Percentiles rank a stretch among this genome's conserved stretches.
phyloP scores from a whole-genome alignment of 2,888 invertebrate genomes.

The Mythimna albipuncta region DNA sequence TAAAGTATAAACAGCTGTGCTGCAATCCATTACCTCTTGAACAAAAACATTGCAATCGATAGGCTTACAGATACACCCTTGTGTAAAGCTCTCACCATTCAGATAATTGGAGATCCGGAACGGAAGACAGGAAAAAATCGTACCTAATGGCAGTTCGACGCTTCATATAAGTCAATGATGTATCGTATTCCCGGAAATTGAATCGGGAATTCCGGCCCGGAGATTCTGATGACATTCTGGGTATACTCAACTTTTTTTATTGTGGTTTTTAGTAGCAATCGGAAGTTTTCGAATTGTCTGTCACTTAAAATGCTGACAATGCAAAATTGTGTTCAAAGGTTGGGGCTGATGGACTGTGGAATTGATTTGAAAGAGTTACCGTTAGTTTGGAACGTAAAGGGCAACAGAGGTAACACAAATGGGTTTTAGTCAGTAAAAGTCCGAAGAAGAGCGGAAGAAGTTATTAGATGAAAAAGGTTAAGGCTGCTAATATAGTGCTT shows the following conservation, averaged over 20 bases:
- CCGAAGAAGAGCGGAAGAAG: no score
- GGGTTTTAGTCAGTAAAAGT: no score
- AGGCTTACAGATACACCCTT: background rate
- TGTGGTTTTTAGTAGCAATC: slow-evolving; percentile 10
- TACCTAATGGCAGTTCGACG: slow-evolving; percentile 18
- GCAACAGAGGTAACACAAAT: fast-evolving
- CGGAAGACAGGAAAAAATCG: slow-evolving; percentile 25
- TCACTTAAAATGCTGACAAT: background rate
- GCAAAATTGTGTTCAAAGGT: background rate
- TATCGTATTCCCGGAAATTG: slow-evolving; percentile 51
- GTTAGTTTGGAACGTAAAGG: no score
- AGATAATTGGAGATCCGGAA: slow-evolving; percentile 15
- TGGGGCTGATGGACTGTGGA: no score
- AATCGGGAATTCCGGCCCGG: slow-evolving; percentile 52
- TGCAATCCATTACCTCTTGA: background rate
- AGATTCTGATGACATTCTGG: slow-evolving; percentile 29
- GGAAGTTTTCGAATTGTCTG: slow-evolving; percentile 6
- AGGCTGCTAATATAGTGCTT: no score
- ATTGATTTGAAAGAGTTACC: no score
- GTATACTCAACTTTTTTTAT: slow-evolving; percentile 27
- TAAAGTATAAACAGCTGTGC: no score
- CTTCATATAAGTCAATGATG: slow-evolving; percentile 43
- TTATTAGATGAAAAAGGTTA: no score
- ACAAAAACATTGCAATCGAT: slow-evolving; percentile 1
- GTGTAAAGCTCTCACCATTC: background rate